phyloP scores from a whole-genome alignment of 1,140 invertebrate genomes.

The Zophobas atratus region DNA sequence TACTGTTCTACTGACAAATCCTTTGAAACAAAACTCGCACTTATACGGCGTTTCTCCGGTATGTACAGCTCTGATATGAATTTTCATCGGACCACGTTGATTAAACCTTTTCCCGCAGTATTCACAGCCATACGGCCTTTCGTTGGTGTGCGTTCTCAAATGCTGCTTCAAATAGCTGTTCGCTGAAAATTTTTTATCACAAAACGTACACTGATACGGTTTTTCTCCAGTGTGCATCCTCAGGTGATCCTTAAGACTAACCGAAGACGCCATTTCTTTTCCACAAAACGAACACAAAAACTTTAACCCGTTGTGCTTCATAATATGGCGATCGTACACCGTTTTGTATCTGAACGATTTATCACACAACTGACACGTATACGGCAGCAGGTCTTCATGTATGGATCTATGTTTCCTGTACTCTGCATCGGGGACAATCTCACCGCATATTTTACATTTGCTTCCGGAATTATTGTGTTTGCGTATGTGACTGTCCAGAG shows the following conservation, averaged over 20 bases:
- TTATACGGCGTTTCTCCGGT: slow-evolving; percentile 47
- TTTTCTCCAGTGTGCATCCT: slow-evolving; percentile 74
- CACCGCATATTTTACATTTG: not conserved
- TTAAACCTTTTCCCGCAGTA: slow-evolving; percentile 17
- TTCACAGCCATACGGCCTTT: slow-evolving; percentile 9
- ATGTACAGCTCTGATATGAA: slow-evolving; percentile 2
- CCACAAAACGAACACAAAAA: slow-evolving; percentile 80
- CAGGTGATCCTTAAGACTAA: slow-evolving; percentile 76
- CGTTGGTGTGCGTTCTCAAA: slow-evolving; percentile 64
- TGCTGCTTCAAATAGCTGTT: slow-evolving; percentile 50
- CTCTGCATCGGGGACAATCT: not conserved
- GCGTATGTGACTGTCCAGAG: not conserved
- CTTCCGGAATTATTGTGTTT: not conserved
- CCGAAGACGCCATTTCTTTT: slow-evolving; percentile 76
- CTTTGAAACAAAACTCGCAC: no score
- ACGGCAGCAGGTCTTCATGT: slow-evolving; percentile 13
- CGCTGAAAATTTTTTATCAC: slow-evolving; percentile 46
- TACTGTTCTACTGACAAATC: no score
- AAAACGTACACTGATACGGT: slow-evolving; percentile 57
- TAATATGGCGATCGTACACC: slow-evolving; percentile 81
- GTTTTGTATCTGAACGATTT: slow-evolving; percentile 77
- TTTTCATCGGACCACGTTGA: not conserved
- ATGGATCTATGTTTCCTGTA: not conserved
- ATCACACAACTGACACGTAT: slow-evolving; percentile 59
- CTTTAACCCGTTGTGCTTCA: slow-evolving; percentile 80